Evolutionary conservation across 2,797 vertebrate species (phyloP), one percentile per base, ranked within the genome.

Genomic region (Novumbra hubbsi): DNA sequence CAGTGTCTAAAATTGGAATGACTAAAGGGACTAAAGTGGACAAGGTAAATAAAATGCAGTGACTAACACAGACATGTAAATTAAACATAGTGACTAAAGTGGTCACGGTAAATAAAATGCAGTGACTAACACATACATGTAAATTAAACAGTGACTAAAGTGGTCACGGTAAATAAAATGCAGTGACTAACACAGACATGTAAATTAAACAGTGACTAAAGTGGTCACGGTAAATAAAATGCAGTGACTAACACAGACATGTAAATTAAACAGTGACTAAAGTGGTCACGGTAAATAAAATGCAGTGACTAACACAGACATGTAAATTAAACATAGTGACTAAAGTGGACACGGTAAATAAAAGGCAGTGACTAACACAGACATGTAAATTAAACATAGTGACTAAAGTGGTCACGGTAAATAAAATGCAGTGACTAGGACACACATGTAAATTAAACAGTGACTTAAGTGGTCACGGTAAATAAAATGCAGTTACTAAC

Each of bases 241-340:
- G 72, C 62, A 57, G 41, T 34, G 32, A 77, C 75, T 78, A 63
- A 69, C 73, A 24, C 11, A 24, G 4, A 65, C 79, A 72, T 81
- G 63, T 0, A 68, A 80, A 34, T 38, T 48, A 81, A 16, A 24
- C 17, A 72, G 27, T 50, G 66, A 49, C 66, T 60, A 62, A 5
- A 77, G 48, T 32, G 65, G 55, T 27, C 67, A 80, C 72, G 70
- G n/a, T 73, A 76, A 74, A 75, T 76, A 45, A 85, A 80, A 74
- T 24, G 6, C 34, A 38, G 34, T 38, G 34, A 38, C 34, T 38
- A 38, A 3, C 3, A 38, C 8, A 8, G 34, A 38, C 34, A 38
- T 38, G 34, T 38, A 38, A 38, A 38, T 38, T 38, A 38, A 38
- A 38, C 34, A 38, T 8, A 38, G 34, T 38, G 34, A 38, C 34